Evolutionary conservation across 30 jellyfish, hydroid and myxozoan species (phyloP).

Genomic region (Catostylus mosaicus): DNA sequence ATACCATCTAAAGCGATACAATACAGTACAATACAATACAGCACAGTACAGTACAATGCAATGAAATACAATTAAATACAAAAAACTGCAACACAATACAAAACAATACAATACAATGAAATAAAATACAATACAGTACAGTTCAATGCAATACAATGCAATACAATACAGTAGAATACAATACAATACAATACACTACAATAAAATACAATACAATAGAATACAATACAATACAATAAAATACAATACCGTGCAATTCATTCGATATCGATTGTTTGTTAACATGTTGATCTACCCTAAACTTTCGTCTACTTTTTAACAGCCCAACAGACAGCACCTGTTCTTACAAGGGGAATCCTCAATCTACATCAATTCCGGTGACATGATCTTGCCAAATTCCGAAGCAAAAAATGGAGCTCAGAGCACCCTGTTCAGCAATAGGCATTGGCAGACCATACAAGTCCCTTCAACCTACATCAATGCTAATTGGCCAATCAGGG

Average conservation of each 20-base stretch:
- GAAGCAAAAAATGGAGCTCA: constrained; percentile 32
- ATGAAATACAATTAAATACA: neutral
- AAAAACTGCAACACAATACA: neutral
- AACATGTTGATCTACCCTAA: neutral
- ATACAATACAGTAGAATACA: neutral
- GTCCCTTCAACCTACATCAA: constrained; percentile 74
- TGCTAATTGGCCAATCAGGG: constrained; percentile 95
- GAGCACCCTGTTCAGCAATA: constrained; percentile 79
- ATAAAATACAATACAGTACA: neutral
- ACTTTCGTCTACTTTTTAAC: constrained; percentile 7
- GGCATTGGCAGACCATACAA: constrained; percentile 98
- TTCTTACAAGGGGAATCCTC: constrained; percentile 90
- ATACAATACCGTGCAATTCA: neutral
- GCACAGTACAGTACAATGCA: neutral
- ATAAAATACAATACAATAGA: neutral
- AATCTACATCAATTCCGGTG: constrained; percentile 85
- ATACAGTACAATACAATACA: neutral
- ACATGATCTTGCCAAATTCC: constrained; percentile 69
- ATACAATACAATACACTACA: neutral
- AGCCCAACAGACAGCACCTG: constrained; percentile 96
- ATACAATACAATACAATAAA: neutral
- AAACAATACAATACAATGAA: neutral
- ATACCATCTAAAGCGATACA: neutral
- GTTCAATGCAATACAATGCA: neutral
- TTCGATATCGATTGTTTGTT: neutral